Evolutionary conservation across 2,888 invertebrate genomes (phyloP).

Genomic region (Thyatira batis): DNA sequence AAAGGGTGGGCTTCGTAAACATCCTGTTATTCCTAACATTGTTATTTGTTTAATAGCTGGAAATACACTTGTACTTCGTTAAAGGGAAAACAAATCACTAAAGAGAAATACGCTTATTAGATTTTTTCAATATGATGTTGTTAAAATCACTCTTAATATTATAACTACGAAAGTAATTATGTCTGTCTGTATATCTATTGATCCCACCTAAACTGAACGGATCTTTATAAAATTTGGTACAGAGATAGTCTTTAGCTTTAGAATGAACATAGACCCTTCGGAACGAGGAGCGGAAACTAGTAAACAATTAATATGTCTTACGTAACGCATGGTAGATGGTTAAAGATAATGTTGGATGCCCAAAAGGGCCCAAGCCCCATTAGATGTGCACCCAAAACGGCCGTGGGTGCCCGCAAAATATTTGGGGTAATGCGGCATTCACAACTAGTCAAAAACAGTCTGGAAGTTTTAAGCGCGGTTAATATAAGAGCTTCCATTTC

Average conservation of each 20-base stretch:
- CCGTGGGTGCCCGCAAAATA: conserved; percentile 16
- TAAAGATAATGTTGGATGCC: neutral
- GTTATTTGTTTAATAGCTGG: neutral
- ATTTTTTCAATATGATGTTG: neutral
- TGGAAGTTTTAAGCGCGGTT: conserved; percentile 32
- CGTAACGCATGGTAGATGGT: neutral
- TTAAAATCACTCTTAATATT: too few relatives aligned
- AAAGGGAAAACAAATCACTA: neutral
- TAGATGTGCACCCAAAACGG: neutral
- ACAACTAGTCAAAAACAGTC: conserved; percentile 23
- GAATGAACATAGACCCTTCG: too few relatives aligned
- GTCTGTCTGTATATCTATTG: too few relatives aligned
- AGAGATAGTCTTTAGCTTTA: too few relatives aligned
- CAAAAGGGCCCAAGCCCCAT: neutral
- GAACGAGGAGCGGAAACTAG: too few relatives aligned
- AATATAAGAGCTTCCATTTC: conserved; percentile 26
- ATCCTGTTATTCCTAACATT: neutral
- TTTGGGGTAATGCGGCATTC: conserved; percentile 21
- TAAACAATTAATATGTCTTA: too few relatives aligned
- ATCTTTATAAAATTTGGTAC: neutral
- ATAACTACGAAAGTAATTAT: too few relatives aligned
- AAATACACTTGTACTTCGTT: neutral
- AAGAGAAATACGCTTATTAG: neutral
- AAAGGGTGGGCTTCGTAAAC: neutral
- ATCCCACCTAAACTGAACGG: too few relatives aligned